Evolutionary conservation across 2,888 invertebrate species (phyloP).

Genomic region (Amblyjoppa fuscipennis): DNA sequence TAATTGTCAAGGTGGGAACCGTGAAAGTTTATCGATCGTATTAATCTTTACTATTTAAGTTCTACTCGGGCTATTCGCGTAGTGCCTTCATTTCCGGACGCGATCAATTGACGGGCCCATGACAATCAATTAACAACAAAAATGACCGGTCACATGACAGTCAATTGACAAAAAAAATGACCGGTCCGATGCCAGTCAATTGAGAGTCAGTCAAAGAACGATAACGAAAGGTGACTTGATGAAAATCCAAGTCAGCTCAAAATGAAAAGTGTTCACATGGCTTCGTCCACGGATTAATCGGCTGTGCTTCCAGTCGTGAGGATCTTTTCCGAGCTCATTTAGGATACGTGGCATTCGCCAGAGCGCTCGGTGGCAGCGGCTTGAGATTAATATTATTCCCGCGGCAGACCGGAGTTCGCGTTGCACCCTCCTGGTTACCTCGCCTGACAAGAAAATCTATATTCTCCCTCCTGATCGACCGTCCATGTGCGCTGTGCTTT

Average conservation of each 20-base stretch:
- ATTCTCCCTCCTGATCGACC: conserved; percentile 54
- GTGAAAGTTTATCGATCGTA: too few relatives aligned
- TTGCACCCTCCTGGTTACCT: conserved; percentile 61
- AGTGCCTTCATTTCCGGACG: too few relatives aligned
- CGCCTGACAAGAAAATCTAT: conserved; percentile 71
- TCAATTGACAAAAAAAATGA: too few relatives aligned
- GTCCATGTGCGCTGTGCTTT: conserved; percentile 22
- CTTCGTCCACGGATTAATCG: background rate
- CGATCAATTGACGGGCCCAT: too few relatives aligned
- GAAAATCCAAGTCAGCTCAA: background rate
- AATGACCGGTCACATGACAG: too few relatives aligned
- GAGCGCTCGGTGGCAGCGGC: conserved; percentile 2
- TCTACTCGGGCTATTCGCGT: too few relatives aligned
- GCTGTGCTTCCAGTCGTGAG: background rate
- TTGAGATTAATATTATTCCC: conserved; percentile 72
- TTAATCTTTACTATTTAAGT: too few relatives aligned
- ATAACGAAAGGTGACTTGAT: background rate
- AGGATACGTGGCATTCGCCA: conserved; percentile 59
- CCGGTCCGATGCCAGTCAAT: background rate
- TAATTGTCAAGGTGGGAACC: too few relatives aligned
- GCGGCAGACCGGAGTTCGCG: conserved; percentile 68
- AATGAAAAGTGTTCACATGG: background rate
- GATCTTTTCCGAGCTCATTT: background rate
- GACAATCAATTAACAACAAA: too few relatives aligned
- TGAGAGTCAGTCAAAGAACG: background rate